Conservation (phyloP, 2,113 vertebrate genomes). For the Nyctibius bracteatus region DNA sequence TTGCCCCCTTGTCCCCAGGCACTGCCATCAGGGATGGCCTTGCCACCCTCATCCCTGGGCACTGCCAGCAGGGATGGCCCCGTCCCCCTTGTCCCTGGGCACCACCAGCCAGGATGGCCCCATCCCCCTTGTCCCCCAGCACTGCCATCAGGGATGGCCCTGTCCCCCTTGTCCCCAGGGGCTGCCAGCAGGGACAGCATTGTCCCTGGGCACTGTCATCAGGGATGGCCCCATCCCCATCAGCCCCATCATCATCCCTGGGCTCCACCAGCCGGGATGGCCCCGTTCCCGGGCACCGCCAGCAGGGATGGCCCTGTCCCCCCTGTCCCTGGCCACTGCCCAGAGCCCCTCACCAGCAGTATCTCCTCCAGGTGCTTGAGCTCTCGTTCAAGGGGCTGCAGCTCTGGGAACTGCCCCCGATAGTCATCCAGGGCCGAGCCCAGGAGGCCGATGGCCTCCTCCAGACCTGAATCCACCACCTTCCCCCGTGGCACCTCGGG, state of each 20-base stretch:
- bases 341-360: conserved; percentile 81
- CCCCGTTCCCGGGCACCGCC: neutral
- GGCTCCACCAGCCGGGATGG: neutral
- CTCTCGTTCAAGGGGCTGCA: conserved; percentile 90
- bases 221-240: neutral
- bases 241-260: neutral
- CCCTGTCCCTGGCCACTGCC: rapidly evolving
- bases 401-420: conserved; percentile 91
- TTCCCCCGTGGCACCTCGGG: neutral
- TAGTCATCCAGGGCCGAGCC: conserved; percentile 90
- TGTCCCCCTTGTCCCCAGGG: neutral
- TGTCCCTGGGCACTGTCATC: neutral
- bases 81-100: rapidly evolving
- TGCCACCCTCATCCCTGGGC: rapidly evolving
- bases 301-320: neutral
- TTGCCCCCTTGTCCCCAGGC: rapidly evolving
- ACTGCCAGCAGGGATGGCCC: no score
- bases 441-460: conserved; percentile 81
- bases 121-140: neutral
- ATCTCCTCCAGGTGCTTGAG: conserved; percentile 84
- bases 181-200: neutral
- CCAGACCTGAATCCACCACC: conserved; percentile 75
- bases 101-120: no score
- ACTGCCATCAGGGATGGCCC: no score
- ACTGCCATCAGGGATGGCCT: neutral